Percentiles rank a stretch among this genome's conserved stretches.
These are phyloP conservation scores for Bathynomus jamesi DNA, from an alignment of 1,140 invertebrate genomes.

Conservation along the genomic window DNA sequence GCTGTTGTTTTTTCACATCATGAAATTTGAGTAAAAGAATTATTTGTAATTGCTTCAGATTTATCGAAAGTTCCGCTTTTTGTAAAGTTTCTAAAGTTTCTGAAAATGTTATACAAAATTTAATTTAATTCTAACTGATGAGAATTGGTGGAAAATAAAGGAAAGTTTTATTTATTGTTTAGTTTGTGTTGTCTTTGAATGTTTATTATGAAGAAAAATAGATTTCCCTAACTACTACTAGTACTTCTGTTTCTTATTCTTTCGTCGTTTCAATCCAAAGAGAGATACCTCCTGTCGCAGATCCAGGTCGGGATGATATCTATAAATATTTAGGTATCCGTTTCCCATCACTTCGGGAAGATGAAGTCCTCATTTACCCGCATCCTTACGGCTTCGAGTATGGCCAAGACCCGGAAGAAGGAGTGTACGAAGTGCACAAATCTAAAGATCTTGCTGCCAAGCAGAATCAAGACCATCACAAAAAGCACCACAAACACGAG, in stretches of 20 bases:
- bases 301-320: conserved; percentile 21
- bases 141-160: neutral
- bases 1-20: neutral
- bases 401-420: conserved; percentile 23
- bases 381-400: conserved; percentile 24
- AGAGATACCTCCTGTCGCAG: conserved; percentile 11
- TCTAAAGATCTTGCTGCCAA: conserved; percentile 14
- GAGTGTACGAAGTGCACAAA: conserved; percentile 22
- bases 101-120: neutral
- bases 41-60: no score
- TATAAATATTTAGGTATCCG: conserved; percentile 13
- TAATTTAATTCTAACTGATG: neutral
- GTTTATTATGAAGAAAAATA: neutral
- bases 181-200: neutral
- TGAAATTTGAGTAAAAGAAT: neutral
- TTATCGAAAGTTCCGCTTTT: neutral
- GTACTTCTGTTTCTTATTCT: neutral
- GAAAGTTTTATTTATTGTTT: neutral
- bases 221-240: neutral
- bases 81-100: neutral
- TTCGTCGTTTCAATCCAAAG: neutral
- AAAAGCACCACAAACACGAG: conserved; percentile 16
- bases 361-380: conserved; percentile 23
- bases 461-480: conserved; percentile 13
- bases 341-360: conserved; percentile 1